phyloP scores from a whole-genome alignment of 1,140 invertebrate species.

The Rhyacophila brunnea region DNA sequence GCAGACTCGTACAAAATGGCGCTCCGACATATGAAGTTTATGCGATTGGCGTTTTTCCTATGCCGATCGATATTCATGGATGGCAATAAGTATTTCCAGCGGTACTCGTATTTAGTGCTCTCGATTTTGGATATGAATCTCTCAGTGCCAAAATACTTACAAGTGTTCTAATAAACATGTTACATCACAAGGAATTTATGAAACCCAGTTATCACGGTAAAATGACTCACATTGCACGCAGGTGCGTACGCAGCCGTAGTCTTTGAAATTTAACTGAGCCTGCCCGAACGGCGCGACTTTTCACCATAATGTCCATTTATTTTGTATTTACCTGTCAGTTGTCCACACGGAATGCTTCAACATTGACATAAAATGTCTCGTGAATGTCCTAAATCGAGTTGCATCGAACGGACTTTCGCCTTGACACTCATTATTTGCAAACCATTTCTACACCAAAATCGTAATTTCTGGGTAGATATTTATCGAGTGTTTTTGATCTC shows the following conservation, averaged over 20 bases:
- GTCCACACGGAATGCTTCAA: conserved; percentile 23
- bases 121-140: conserved; percentile 47
- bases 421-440: too few relatives aligned
- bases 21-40: conserved; percentile 48
- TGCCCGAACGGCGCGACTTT: conserved; percentile 62
- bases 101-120: conserved; percentile 45
- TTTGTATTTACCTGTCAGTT: conserved; percentile 55
- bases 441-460: too few relatives aligned
- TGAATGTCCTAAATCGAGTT: too few relatives aligned
- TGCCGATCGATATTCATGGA: conserved; percentile 57
- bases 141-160: conserved; percentile 46
- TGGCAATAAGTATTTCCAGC: conserved; percentile 50
- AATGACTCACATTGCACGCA: conserved; percentile 69
- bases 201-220: conserved; percentile 48
- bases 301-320: conserved; percentile 55
- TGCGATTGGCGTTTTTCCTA: conserved; percentile 49
- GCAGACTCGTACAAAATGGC: conserved; percentile 52
- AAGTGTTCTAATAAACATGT: conserved; percentile 49
- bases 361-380: too few relatives aligned
- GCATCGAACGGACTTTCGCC: too few relatives aligned
- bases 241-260: conserved; percentile 88
- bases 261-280: conserved; percentile 78
- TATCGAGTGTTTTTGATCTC: too few relatives aligned
- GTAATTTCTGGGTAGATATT: too few relatives aligned
- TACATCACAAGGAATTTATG: conserved; percentile 50